Base-by-base conservation (phyloP, 2,797 vertebrate species). In the Hydrolagus colliei region DNA sequence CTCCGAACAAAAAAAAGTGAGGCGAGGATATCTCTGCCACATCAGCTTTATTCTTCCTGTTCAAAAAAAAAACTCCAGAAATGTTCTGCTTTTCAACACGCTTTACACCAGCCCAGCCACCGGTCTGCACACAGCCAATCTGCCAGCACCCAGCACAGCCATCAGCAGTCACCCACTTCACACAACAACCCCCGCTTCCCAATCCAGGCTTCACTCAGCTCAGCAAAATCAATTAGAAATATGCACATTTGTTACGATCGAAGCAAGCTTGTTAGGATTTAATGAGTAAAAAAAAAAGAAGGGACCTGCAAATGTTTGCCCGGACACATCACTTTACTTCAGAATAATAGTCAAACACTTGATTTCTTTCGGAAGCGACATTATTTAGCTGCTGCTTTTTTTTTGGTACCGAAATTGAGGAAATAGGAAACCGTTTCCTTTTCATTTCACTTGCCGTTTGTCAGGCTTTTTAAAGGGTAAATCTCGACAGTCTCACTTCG, bases 1-100 rank as follows among this genome's bases (percentile, higher is more conserved):
- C 9, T 18, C 9, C 10, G 7, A 84, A 84, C 79, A 84, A 84
- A 84, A 84, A 52, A 84, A 84, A 32, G 65, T 71, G 79, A 84
- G 79, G 65, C 32, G 35, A 67, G 6, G 71, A 71, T 84, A 84
- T 18, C 79, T 71, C 65, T 84, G 65, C 65, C 79, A 52, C 79
- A 68, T 68, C 79, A 71, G 79, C 79, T 71, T 84, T 84, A 84
- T 84, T 67, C 65, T 84, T 84, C 65, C 79, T 84, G 79, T 84
- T 84, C 9, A 14, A 9, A 27, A 41, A 82, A 67, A 65, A 27
- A 32, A 1, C 65, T 77, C 79, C 62, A 41, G 65, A 71, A 67
- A 16, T 63, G 61, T 79, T 79, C 77, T 27, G 61, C 14, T 82
- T 68, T 68, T 82, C 65, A 84, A 67, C 63, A 67, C 79, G 11